Conservation (phyloP, 2,797 vertebrate genomes). For the Dendrocincla fuliginosa region DNA sequence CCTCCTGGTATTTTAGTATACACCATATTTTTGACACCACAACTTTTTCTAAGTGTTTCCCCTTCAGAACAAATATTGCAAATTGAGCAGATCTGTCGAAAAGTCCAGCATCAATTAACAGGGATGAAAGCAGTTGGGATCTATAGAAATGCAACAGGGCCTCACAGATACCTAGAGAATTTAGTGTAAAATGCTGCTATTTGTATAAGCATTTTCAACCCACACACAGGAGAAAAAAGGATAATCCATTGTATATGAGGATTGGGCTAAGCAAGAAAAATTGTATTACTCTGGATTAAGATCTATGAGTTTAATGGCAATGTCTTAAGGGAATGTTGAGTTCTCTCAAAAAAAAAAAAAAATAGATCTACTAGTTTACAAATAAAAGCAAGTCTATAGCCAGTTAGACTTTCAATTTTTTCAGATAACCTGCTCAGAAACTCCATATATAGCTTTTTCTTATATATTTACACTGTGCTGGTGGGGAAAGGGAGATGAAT, state of each 20-base stretch:
- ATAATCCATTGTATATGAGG: not conserved
- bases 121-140: not conserved
- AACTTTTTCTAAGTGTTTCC: not conserved
- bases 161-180: not conserved
- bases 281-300: not conserved
- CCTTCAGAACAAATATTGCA: not conserved
- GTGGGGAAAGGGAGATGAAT: not conserved
- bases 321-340: not conserved
- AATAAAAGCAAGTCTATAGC: not conserved
- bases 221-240: not conserved
- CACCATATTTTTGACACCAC: not conserved
- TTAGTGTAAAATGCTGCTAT: not conserved
- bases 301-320: not conserved
- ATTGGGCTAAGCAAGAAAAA: not conserved
- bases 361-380: not conserved
- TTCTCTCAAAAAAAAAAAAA: not conserved
- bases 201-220: not conserved
- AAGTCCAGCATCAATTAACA: not conserved
- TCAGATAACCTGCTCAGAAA: not conserved
- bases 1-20: not conserved
- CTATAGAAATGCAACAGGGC: not conserved
- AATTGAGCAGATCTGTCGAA: not conserved
- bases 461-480: not conserved
- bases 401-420: not conserved
- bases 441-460: not conserved